phyloP scores from a whole-genome alignment of 2,113 vertebrate genomes.

The Clinocottus analis region DNA sequence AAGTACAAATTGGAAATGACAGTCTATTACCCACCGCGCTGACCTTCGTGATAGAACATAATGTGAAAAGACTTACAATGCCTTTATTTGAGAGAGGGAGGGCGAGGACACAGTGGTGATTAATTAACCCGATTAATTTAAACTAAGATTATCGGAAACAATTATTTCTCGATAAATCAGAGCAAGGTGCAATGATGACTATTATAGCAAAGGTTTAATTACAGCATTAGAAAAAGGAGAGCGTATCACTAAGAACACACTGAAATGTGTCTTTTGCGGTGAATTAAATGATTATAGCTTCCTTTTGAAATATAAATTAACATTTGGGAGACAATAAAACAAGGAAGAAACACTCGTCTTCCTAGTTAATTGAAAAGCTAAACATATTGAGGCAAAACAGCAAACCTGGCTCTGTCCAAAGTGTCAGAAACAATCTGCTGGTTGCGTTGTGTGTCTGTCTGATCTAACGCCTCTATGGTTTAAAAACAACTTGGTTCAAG shows the following conservation, averaged over 20 bases:
- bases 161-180: constrained; percentile 81
- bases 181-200: constrained; percentile 73
- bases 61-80: constrained; percentile 74
- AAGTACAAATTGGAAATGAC: constrained; percentile 79
- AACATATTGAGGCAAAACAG: not conserved
- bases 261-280: constrained; percentile 20
- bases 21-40: constrained; percentile 76
- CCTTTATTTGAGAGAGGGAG: constrained; percentile 61
- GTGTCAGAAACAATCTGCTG: not conserved
- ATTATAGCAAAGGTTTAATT: constrained; percentile 78
- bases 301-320: constrained; percentile 5
- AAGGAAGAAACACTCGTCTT: not conserved
- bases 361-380: constrained; percentile 7
- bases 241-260: constrained; percentile 40
- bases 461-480: not conserved
- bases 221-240: constrained; percentile 65
- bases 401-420: not conserved
- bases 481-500: not conserved
- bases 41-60: constrained; percentile 77
- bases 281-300: constrained; percentile 9
- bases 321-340: not conserved
- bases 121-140: constrained; percentile 85
- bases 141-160: constrained; percentile 81
- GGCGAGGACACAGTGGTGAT: constrained; percentile 71
- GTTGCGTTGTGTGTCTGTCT: no score